A percentile compares a stretch with the other conserved stretches of the same genome.
Evolutionary conservation across 2,113 vertebrate species (phyloP).

Genomic region (Motacilla alba): DNA sequence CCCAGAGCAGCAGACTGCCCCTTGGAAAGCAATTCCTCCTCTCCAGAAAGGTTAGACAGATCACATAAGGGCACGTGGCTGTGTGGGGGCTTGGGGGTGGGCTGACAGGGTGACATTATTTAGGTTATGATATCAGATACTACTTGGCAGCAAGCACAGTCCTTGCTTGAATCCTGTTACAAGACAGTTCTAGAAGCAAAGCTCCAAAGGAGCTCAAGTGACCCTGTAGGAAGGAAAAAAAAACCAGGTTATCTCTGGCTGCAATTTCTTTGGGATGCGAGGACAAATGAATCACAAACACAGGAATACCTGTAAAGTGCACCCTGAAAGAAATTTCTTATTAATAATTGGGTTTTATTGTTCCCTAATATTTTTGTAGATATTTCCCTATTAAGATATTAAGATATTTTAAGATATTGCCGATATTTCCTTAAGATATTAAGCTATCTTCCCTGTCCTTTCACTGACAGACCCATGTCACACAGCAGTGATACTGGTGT

Average conservation of each 20-base stretch:
- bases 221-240: not conserved
- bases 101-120: not conserved
- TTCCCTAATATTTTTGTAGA: not conserved
- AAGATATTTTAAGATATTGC: too few species aligned
- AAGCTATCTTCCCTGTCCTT: not conserved
- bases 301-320: not conserved
- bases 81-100: not conserved
- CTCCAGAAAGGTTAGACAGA: not conserved
- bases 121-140: not conserved
- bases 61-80: not conserved
- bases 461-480: not conserved
- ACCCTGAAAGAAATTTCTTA: not conserved
- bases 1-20: not conserved
- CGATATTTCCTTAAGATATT: too few species aligned
- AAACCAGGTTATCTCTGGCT: not conserved
- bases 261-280: not conserved
- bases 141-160: not conserved
- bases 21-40: not conserved
- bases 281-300: not conserved
- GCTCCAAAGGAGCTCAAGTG: not conserved
- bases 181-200: not conserved
- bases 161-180: not conserved
- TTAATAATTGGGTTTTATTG: not conserved
- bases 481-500: rapidly evolving
- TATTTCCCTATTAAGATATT: not conserved